Base-by-base conservation (phyloP, 2,888 invertebrate species). In the Homarus gammarus region DNA sequence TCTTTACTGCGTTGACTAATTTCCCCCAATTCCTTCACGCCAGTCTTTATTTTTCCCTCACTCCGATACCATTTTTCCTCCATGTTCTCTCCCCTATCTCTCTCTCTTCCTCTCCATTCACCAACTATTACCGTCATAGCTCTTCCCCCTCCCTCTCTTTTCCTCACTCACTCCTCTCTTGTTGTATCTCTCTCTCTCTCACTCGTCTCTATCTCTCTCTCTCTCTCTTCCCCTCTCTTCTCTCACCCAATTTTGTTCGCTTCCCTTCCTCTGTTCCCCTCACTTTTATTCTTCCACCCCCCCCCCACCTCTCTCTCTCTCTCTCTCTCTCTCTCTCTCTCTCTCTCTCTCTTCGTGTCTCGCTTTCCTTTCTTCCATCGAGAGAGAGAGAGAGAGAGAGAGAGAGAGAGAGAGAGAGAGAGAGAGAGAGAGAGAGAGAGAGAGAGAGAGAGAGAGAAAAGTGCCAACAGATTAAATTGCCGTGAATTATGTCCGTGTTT, bases 151-250 rank as follows among this genome's bases (percentile, higher is more conserved):
- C 6, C 27, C 51, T 79, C 56, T 64, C 79, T 79, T 38, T 64
- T 36, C 38, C 64, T 78, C 78, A 51, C 78, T 78, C 78, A n/a
- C n/a, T n/a, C 51, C 78, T 78, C 78, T 78, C 78, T 61, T 56
- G 51, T 56, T 79, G 56, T 79, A 51, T 79, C 56, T 61, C 61
- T 79, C 56, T 79, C 79, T 61, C 31, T 79, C 61, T 79, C n/a
- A n/a, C n/a, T 33, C 70, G 49, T 72, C n/a, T 70, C 51, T 83
- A n/a, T 68, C 44, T 49, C 44, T 70, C 70, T 49, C 82, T 70
- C 49, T n/a, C n/a, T 64, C 61, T 64, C 64, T 78, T 78, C 51
- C 78, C 78, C 78, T 78, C 78, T 78, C 78, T 78, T 79, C 79
- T 79, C 56, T 61, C 61, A 56, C 56, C 56, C 79, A 36, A 8